These are phyloP conservation scores for Trichosurus vulpecula DNA, from an alignment of 2,797 vertebrate species.

Conservation along the genomic window DNA sequence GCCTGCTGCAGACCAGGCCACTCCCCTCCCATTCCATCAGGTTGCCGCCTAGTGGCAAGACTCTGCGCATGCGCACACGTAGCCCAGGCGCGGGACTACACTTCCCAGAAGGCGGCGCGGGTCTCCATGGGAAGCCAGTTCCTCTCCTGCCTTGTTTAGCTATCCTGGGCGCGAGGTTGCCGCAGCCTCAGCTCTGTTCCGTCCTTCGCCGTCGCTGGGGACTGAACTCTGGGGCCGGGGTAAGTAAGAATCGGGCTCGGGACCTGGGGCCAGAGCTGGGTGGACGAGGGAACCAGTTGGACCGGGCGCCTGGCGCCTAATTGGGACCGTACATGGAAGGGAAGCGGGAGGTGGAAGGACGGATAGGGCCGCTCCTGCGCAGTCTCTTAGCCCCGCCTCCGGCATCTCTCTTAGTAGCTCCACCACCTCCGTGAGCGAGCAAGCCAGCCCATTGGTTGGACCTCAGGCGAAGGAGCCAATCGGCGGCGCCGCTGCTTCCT, in stretches of 20 bases:
- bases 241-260: background rate
- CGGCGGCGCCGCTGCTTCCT: background rate
- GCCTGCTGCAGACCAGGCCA: no score
- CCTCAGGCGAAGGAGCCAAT: background rate
- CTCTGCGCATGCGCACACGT: no score
- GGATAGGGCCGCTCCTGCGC: background rate
- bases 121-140: no score
- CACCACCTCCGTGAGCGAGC: background rate
- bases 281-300: background rate
- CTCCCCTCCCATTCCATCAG: no score
- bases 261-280: background rate
- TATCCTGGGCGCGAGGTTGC: no score
- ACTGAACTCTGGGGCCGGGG: no score
- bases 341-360: background rate
- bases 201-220: background rate
- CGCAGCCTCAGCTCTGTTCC: background rate
- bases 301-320: no score
- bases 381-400: background rate
- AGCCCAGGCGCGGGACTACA: no score
- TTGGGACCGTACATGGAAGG: background rate
- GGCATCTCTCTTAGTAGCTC: no score
- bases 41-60: no score
- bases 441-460: background rate
- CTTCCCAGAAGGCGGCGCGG: no score
- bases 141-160: no score